These are phyloP conservation scores for Setophaga kirtlandii DNA, from an alignment of 2,113 vertebrate genomes.

Conservation along the genomic window DNA sequence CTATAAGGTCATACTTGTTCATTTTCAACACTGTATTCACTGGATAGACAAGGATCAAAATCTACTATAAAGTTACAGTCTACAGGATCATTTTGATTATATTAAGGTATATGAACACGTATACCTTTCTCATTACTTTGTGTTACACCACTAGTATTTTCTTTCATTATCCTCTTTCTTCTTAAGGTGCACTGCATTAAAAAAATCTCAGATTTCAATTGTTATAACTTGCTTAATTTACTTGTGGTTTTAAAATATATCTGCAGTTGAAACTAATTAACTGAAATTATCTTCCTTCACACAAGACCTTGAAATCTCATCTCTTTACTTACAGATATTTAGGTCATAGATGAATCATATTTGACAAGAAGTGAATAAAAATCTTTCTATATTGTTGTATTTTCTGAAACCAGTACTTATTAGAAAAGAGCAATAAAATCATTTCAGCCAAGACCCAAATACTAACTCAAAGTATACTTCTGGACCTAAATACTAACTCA, in stretches of 20 bases:
- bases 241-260: not conserved
- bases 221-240: not conserved
- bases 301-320: not conserved
- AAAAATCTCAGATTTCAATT: not conserved
- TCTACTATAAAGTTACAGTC: not conserved
- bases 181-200: not conserved
- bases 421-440: not conserved
- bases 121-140: not conserved
- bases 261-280: not conserved
- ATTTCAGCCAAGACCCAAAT: not conserved
- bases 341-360: not conserved
- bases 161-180: not conserved
- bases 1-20: not conserved
- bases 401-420: not conserved
- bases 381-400: not conserved
- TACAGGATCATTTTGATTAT: not conserved
- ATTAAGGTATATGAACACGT: not conserved
- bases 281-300: not conserved
- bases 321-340: not conserved
- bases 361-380: not conserved
- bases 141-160: not conserved
- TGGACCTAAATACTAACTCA: not conserved
- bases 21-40: not conserved
- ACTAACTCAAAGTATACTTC: not conserved
- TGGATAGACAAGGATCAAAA: not conserved